Base-by-base conservation (phyloP, 2,888 invertebrate genomes). In the Melipona bicolor region DNA sequence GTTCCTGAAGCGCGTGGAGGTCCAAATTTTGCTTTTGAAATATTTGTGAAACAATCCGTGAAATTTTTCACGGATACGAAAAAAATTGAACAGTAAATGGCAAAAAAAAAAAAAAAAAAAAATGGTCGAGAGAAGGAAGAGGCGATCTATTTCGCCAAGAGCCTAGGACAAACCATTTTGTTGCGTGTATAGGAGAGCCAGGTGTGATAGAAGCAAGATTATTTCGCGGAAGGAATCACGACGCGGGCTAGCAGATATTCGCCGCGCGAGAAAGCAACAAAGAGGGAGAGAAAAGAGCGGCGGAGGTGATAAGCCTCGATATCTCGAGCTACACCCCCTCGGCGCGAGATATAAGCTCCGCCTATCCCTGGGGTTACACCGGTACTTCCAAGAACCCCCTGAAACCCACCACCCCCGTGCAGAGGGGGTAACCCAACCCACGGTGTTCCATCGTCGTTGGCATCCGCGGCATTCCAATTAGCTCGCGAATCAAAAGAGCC, bases 401-500 rank as follows among this genome's bases (percentile, higher is more conserved):
- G 86, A 82, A 82, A 80, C 86, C 87, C 83, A 83, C 85, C 83
- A 75, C 64, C 80, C 62, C 75, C 59, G n/a, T 36, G 49, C 69
- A 70, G 80, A 61, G 79, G 83, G 87, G 85, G 80, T 89, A 90
- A 86, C 89, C 89, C 91, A 90, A 87, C 91, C 91, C 90, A 90
- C 90, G 91, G 36, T 74, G 74, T 92, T 91, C 91, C 91, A 92
- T 92, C 93, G 93, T 91, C 93, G 93, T 92, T 93, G 94, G 94
- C 94, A 94, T 94, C 93, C 93, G 92, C 91, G 94, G 94, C 94
- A 94, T 94, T 94, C 94, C 94, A 94, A 94, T 94, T 94, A 94
- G 94, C 94, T 93, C 93, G 94, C 94, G 94, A 94, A 94, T 94
- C 94, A 94, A 94, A 94, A 94, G 94, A 94, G 94, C 94, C 93